A percentile compares a stretch with the other conserved stretches of the same genome.
Conservation (phyloP, 2,888 invertebrate species). For the Aleiodes alternator region DNA sequence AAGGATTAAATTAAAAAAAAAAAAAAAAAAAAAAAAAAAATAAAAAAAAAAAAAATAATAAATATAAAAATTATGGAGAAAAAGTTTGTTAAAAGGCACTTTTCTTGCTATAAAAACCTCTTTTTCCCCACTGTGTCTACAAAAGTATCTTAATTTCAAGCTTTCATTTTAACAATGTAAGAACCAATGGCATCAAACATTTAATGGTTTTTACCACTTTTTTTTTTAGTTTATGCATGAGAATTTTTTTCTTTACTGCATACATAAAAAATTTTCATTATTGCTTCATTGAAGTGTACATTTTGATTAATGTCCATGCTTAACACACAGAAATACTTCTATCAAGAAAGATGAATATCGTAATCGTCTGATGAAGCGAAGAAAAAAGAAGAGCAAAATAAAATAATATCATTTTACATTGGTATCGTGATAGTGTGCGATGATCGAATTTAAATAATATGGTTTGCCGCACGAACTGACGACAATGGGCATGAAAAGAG, state of each 20-base stretch:
- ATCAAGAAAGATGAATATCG: neutral
- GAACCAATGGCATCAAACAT: too few relatives aligned
- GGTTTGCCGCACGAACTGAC: constrained; percentile 38
- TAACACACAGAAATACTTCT: neutral
- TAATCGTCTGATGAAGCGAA: constrained; percentile 1
- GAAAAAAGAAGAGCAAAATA: constrained; percentile 16
- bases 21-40: too few relatives aligned
- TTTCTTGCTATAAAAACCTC: too few relatives aligned
- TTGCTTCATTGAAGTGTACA: neutral
- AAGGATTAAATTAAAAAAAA: too few relatives aligned
- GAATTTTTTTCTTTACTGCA: too few relatives aligned
- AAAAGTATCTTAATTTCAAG: too few relatives aligned
- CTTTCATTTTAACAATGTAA: too few relatives aligned
- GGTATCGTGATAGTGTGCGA: constrained; percentile 26
- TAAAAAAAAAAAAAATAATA: too few relatives aligned
- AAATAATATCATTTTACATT: constrained; percentile 4
- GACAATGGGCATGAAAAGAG: constrained; percentile 44
- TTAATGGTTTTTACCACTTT: too few relatives aligned
- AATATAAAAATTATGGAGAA: too few relatives aligned
- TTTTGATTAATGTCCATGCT: constrained; percentile 3
- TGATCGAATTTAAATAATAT: constrained; percentile 48
- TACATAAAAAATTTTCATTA: constrained; percentile 29
- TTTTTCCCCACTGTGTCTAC: too few relatives aligned
- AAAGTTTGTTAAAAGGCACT: too few relatives aligned
- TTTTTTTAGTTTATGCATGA: constrained; percentile 13